phyloP scores from a whole-genome alignment of 2,888 invertebrate species.

The Scaptomyza parva region DNA sequence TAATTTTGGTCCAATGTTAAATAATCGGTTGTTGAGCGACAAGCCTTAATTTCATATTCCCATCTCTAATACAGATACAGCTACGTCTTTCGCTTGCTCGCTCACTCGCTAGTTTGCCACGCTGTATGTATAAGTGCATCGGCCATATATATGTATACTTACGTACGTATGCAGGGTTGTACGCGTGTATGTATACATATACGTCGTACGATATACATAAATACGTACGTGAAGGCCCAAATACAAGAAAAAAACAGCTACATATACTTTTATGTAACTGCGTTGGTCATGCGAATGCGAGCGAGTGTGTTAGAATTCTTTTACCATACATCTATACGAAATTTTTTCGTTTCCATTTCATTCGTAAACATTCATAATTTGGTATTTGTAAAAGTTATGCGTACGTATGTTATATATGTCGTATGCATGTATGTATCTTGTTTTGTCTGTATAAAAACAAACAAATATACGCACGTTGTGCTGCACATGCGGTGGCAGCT shows the following conservation, averaged over 20 bases:
- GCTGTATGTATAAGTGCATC: slow-evolving; percentile 67
- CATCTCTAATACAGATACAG: slow-evolving; percentile 65
- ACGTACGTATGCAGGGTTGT: slow-evolving; percentile 42
- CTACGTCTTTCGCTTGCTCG: slow-evolving; percentile 63
- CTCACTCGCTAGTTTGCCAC: slow-evolving; percentile 73
- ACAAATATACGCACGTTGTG: slow-evolving; percentile 55
- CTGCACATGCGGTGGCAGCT: slow-evolving; percentile 54
- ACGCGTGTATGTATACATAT: slow-evolving; percentile 74
- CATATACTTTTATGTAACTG: slow-evolving; percentile 76
- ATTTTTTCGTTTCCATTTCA: slow-evolving; percentile 82
- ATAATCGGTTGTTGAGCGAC: slow-evolving; percentile 14
- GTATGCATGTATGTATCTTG: slow-evolving; percentile 41
- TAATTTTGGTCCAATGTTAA: neutral
- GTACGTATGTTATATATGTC: slow-evolving; percentile 60
- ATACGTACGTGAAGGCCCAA: slow-evolving; percentile 49
- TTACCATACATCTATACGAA: slow-evolving; percentile 77
- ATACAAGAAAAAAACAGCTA: slow-evolving; percentile 61
- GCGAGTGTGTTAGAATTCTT: slow-evolving; percentile 82
- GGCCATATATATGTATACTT: slow-evolving; percentile 35
- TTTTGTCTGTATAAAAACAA: slow-evolving; percentile 64
- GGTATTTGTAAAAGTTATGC: slow-evolving; percentile 78
- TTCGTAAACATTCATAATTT: slow-evolving; percentile 81
- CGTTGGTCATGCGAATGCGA: slow-evolving; percentile 71
- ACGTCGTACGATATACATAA: slow-evolving; percentile 47
- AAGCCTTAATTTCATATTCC: slow-evolving; percentile 30